phyloP scores from a whole-genome alignment of 2,888 invertebrate genomes.

The Barypeithes pellucidus region DNA sequence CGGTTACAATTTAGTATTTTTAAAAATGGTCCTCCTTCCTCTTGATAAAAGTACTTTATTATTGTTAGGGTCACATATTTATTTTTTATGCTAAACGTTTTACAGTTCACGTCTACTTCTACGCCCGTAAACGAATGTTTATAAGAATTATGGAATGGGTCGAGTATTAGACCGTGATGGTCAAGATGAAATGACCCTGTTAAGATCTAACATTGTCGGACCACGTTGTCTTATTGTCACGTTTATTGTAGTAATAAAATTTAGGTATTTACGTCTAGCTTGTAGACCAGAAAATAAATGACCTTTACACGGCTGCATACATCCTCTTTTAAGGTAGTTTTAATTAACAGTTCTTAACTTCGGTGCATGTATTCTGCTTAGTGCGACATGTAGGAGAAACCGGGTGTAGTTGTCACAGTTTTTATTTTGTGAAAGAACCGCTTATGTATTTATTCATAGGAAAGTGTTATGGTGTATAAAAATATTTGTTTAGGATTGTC shows the following conservation, averaged over 20 bases:
- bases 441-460: no score
- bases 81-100: slow-evolving; percentile 12
- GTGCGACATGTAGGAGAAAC: slow-evolving; percentile 3
- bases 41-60: not conserved
- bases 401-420: no score
- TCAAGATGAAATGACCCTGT: slow-evolving; percentile 40
- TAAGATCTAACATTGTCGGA: slow-evolving; percentile 46
- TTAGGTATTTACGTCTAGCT: slow-evolving; percentile 36
- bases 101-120: slow-evolving; percentile 3
- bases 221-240: slow-evolving; percentile 41
- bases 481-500: no score
- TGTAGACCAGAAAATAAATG: slow-evolving; percentile 37
- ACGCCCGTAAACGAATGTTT: not conserved
- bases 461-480: no score
- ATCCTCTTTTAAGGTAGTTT: slow-evolving; percentile 34
- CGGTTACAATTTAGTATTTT: no score
- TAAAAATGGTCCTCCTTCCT: no score
- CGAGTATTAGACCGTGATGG: slow-evolving; percentile 30
- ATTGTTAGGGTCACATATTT: not conserved
- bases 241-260: slow-evolving; percentile 44
- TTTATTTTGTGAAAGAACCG: no score
- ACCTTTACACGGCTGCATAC: slow-evolving; percentile 25
- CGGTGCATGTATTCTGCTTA: slow-evolving; percentile 13
- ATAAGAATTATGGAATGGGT: slow-evolving; percentile 33
- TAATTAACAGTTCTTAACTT: slow-evolving; percentile 36